Evolutionary conservation across 2,113 vertebrate genomes (phyloP), one percentile per base, ranked within the genome.

Genomic region (Oriolus oriolus): DNA sequence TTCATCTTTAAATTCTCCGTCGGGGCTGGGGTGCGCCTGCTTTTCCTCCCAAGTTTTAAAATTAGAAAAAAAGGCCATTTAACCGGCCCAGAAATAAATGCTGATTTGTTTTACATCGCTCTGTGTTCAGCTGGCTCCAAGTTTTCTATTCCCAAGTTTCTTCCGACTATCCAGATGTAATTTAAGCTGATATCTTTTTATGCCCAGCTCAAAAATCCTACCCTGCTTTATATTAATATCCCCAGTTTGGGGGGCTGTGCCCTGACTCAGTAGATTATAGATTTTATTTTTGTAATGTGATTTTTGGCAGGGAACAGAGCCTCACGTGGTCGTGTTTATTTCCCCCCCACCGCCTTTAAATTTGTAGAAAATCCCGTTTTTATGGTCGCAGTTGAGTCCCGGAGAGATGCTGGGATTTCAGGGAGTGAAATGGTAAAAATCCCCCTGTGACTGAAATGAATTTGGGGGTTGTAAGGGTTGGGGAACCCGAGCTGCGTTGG

Each of bases 291-390:
- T 56, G 30, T 22, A 76, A 60, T 8, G 50, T 64, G 86, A 56
- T 76, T 94, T 94, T 73, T 94, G 91, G 63, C 83, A 47, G 66
- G 37, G 83, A 54, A 7, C 4, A 1, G 24, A 84, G 33, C 44
- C 66, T 96, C 91, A 90, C 30, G 8, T 90, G 93, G 89, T 83
- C 4, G 0, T 83, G 93, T 95, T 93, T 71, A 45, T 77, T 27
- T 2, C 7, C 13, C 16, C 4, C 11, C 5, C 17, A n/a, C n/a
- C 2, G 7, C 3, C 3, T 54, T 57, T 3, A 83, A 44, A 94
- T 80, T 10, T 17, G 33, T 77, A 42, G 76, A 68, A 92, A 77
- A 71, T 53, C 12, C 24, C 2, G 4, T 61, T 88, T 90, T 54
- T 85, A 9, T 24, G 31, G 39, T 59, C 4, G 11, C 1, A 1